Evolutionary conservation across 2,797 vertebrate species (phyloP), one percentile per base, ranked within the genome.

Genomic region (Centroberyx gerrardi): DNA sequence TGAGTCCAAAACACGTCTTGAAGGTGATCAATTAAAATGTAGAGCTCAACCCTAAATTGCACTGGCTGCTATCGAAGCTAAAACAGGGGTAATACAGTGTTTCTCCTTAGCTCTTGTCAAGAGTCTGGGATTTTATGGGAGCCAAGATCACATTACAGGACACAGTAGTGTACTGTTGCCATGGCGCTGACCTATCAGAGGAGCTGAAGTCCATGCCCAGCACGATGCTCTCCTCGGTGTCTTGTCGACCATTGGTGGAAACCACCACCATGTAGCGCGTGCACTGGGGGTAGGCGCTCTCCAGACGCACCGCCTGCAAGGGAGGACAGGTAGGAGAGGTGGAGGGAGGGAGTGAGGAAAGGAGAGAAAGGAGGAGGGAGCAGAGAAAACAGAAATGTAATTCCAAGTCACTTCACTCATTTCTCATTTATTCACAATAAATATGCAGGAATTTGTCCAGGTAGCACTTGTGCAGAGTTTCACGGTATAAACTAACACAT

Each of bases 251-350:
- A 0, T 97, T 98, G 84, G 97, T 99, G 85, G 97, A 99, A 72
- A 99, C 97, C 14, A 99, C 97, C 76, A 99, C 98, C 97, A 99
- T 99, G 94, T 99, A 99, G 53, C 98, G 95, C 1, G 97, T 99
- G 80, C 96, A 95, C 90, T 97, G 97, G 88, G 96, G 93, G 82
- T 96, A 97, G 27, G 95, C 96, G 58, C 96, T 98, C 95, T 99
- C 98, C 93, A 99, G 93, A 81, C 97, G 96, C 63, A 99, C 98
- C 56, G 98, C 98, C 98, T 99, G 73, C 8, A 62, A 13, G 13
- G 17, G 56, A 29, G 46, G 10, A 48, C 0, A 28, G 42, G 12
- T 6, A 10, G 18, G 29, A 83, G 15, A 60, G 38, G 18, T 15
- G 10, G 15, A 15, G 33, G 5, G 5, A 36, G 2, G 7, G 40